Conservation (phyloP, 2,797 vertebrate genomes). For the Zenarchopterus dispar region DNA sequence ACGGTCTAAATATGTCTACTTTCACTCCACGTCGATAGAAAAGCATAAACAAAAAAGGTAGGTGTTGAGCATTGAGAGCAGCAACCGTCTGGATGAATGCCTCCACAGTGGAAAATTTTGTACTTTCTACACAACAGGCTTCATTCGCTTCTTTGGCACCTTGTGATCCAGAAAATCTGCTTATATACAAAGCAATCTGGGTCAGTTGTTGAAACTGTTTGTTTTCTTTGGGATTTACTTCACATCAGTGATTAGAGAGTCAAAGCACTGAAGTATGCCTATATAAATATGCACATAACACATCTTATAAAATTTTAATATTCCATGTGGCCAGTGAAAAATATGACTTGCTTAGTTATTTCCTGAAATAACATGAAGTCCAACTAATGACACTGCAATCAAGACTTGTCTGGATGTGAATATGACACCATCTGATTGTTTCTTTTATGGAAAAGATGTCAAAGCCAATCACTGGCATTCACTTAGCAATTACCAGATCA, state of each 20-base stretch:
- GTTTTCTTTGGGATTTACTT: constrained; percentile 11
- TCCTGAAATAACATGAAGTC: constrained; percentile 8
- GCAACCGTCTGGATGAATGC: constrained; percentile 26
- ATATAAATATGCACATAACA: neutral
- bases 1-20: constrained; percentile 49
- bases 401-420: constrained; percentile 17
- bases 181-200: constrained; percentile 52
- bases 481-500: constrained; percentile 60
- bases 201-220: constrained; percentile 35
- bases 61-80: constrained; percentile 34
- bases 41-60: constrained; percentile 37
- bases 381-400: constrained; percentile 20
- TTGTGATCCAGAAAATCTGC: constrained; percentile 53
- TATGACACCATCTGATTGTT: constrained; percentile 36
- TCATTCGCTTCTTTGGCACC: constrained; percentile 55
- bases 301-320: neutral
- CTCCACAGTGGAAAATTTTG: constrained; percentile 35
- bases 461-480: constrained; percentile 55
- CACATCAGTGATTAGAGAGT: too few relatives aligned
- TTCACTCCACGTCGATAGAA: constrained; percentile 11
- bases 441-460: constrained; percentile 54
- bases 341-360: neutral
- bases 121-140: constrained; percentile 46
- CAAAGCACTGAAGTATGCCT: too few relatives aligned
- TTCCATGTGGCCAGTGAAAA: neutral